phyloP scores from a whole-genome alignment of 2,797 vertebrate genomes.

The Choloepus didactylus region DNA sequence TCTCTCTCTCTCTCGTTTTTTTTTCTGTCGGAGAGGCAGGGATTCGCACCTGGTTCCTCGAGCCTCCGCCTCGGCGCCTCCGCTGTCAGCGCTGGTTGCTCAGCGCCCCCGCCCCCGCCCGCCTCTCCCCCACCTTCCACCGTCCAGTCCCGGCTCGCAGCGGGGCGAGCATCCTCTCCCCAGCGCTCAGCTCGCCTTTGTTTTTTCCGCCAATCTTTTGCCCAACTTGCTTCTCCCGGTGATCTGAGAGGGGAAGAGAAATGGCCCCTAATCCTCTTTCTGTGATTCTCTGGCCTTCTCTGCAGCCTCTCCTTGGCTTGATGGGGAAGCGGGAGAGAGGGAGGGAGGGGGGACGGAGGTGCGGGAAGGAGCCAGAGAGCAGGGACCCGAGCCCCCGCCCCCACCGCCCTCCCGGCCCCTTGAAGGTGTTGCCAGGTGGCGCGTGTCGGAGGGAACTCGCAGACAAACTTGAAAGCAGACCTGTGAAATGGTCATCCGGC shows the following conservation, averaged over 20 bases:
- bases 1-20: background rate
- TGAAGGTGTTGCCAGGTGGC: background rate
- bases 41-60: constrained; percentile 69
- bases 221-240: constrained; percentile 45
- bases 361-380: background rate
- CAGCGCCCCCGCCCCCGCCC: background rate
- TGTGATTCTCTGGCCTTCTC: background rate
- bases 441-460: background rate
- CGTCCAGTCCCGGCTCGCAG: constrained; percentile 34
- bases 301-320: constrained; percentile 40
- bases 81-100: constrained; percentile 44
- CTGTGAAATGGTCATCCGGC: background rate
- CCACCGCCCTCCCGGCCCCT: background rate
- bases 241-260: constrained; percentile 2
- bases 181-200: constrained; percentile 59
- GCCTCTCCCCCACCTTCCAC: constrained; percentile 34
- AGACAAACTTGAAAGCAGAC: constrained; percentile 51
- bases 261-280: constrained; percentile 26
- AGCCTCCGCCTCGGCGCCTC: constrained; percentile 47
- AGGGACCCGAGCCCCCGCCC: background rate
- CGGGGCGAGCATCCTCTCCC: background rate
- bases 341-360: constrained; percentile 54
- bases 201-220: constrained; percentile 3
- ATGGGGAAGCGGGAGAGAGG: constrained; percentile 27
- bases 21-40: background rate